A percentile compares a stretch with the other conserved stretches of the same genome.
phyloP scores from a whole-genome alignment of 2,888 invertebrate species.

The Fragum sueziense region DNA sequence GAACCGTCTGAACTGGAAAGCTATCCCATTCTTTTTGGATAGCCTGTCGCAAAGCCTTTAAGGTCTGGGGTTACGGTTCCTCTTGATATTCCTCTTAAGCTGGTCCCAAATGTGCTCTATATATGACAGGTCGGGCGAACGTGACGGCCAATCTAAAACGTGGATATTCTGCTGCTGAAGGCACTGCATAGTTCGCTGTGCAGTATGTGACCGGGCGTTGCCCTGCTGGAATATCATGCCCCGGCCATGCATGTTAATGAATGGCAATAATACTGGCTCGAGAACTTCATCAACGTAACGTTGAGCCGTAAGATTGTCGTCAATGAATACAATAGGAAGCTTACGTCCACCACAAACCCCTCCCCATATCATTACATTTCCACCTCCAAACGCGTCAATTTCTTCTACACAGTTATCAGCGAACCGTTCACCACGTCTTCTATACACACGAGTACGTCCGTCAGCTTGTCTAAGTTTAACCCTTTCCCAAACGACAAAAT shows the following conservation, averaged over 20 bases:
- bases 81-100: not conserved
- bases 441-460: too few species aligned
- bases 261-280: not conserved
- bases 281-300: not conserved
- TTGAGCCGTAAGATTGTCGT: not conserved
- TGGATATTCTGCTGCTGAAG: not conserved
- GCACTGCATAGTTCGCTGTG: not conserved
- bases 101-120: not conserved
- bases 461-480: not conserved
- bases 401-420: not conserved
- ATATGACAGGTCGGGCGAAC: not conserved
- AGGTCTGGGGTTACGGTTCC: not conserved
- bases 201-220: not conserved
- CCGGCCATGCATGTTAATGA: not conserved
- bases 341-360: not conserved
- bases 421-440: not conserved
- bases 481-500: too few species aligned
- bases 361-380: too few species aligned
- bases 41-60: not conserved
- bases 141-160: not conserved
- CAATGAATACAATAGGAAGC: not conserved
- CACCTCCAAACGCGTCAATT: not conserved
- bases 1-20: not conserved
- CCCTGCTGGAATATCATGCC: not conserved
- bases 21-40: not conserved